A percentile compares a stretch with the other conserved stretches of the same genome.
These are phyloP conservation scores for Coracias cyanogaster DNA, from an alignment of 2,797 vertebrate species.

Conservation along the genomic window DNA sequence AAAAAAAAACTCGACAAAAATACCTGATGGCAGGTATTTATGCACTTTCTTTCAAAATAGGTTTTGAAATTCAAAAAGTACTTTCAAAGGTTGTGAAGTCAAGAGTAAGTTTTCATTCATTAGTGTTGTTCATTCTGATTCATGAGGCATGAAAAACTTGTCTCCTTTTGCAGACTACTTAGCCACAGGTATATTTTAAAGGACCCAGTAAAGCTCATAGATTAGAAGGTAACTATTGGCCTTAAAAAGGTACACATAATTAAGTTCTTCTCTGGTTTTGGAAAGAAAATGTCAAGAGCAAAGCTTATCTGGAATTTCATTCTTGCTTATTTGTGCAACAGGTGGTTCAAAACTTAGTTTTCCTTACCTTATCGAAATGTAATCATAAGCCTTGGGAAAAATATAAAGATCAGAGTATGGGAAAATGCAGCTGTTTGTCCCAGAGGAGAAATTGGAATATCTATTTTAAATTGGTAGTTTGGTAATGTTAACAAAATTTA, in stretches of 20 bases:
- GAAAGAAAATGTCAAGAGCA: neutral
- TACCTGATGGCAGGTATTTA: neutral
- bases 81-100: neutral
- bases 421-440: neutral
- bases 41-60: neutral
- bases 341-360: neutral
- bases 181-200: neutral
- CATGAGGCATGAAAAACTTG: neutral
- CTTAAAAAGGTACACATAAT: neutral
- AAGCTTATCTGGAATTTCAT: neutral
- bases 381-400: neutral
- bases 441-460: neutral
- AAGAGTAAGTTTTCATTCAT: neutral
- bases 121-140: neutral
- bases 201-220: neutral
- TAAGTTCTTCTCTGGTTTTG: neutral
- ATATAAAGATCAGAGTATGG: neutral
- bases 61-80: neutral
- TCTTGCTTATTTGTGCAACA: neutral
- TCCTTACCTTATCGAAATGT: neutral
- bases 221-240: neutral
- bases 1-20: neutral
- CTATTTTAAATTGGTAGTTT: neutral
- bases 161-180: neutral
- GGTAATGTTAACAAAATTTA: neutral